Evolutionary conservation across 2,113 vertebrate species (phyloP).

Genomic region (Bufo bufo): DNA sequence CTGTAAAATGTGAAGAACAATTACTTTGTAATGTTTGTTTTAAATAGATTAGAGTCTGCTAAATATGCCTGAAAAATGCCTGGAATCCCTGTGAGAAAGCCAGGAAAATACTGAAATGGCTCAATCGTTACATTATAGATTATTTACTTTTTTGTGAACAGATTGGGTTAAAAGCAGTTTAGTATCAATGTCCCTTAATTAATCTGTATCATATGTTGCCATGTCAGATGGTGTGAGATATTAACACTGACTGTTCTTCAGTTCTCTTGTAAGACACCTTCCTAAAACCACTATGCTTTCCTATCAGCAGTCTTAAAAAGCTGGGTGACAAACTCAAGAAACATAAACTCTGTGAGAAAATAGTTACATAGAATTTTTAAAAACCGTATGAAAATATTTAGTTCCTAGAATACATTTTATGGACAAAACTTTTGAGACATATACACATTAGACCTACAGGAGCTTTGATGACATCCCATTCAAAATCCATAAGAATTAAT

Average conservation of each 20-base stretch:
- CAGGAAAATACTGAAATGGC: not conserved
- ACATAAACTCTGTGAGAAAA: no score
- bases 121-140: not conserved
- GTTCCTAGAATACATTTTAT: no score
- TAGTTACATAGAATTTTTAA: no score
- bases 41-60: conserved; percentile 42
- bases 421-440: no score
- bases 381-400: no score
- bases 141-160: not conserved
- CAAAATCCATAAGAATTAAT: no score
- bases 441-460: no score
- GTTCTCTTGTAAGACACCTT: no score
- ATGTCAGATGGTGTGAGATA: not conserved
- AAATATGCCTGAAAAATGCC: conserved; percentile 32
- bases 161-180: not conserved
- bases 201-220: not conserved
- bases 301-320: no score
- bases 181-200: not conserved
- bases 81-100: not conserved
- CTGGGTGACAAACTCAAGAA: no score
- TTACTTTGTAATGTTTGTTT: conserved; percentile 49
- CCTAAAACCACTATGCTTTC: no score
- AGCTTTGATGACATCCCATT: no score
- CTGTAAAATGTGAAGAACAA: conserved; percentile 53
- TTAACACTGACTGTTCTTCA: not conserved